Conservation (phyloP, 1,140 invertebrate genomes). For the Drosophila pseudoananassae region DNA sequence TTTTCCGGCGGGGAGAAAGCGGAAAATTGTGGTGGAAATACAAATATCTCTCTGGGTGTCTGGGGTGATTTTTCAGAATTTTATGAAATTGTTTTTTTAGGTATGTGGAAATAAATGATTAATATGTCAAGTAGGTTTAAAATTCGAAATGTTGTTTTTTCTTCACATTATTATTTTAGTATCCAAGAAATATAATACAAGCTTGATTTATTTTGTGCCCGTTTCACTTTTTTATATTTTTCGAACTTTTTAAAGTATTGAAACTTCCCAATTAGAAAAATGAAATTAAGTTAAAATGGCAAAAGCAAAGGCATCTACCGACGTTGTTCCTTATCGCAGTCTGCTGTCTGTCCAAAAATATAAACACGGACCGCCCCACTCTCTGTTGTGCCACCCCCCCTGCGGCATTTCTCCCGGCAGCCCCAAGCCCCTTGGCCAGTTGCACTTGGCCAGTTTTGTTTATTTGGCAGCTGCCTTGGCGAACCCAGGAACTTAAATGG, state of each 20-base stretch:
- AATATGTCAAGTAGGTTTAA: neutral
- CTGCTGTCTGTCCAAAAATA: constrained; percentile 21
- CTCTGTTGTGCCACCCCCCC: neutral
- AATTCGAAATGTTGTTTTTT: neutral
- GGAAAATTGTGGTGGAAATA: neutral
- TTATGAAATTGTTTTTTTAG: neutral
- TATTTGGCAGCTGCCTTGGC: constrained; percentile 18
- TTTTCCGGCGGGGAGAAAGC: neutral
- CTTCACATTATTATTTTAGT: too few relatives aligned
- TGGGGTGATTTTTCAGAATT: neutral
- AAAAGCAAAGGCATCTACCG: constrained; percentile 4
- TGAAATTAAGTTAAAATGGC: neutral
- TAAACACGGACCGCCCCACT: neutral
- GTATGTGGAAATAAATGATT: too few relatives aligned
- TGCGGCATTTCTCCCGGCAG: neutral
- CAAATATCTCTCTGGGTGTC: constrained; percentile 25
- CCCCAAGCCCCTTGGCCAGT: neutral
- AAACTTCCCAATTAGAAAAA: too few relatives aligned
- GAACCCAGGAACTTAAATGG: constrained; percentile 25
- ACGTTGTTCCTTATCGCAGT: constrained; percentile 23
- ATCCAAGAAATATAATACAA: too few relatives aligned
- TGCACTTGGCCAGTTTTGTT: constrained; percentile 15
- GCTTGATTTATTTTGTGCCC: too few relatives aligned
- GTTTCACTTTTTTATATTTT: too few relatives aligned
- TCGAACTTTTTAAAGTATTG: too few relatives aligned